Base-by-base conservation (phyloP, 2,888 invertebrate species). In the Aspidapion aeneum region DNA sequence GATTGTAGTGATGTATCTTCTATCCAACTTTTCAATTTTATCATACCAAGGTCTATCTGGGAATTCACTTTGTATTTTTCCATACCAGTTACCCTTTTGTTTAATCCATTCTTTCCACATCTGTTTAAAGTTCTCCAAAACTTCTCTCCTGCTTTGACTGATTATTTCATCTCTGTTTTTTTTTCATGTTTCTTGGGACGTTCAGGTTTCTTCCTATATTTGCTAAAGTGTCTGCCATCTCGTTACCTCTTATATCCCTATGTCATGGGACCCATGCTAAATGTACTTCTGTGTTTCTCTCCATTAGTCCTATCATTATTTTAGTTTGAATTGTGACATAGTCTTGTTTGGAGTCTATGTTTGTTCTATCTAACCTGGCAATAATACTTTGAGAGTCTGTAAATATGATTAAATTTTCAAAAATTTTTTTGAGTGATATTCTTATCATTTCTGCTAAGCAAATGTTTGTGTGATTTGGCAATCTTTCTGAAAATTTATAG, bases 141-240 rank as follows among this genome's bases (percentile, higher is more conserved):
- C 35, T 12, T 35, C 35, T 35, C 35, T 35, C 35, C 12, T 35
- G 3, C 5, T 7, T 12, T 12, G 12, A 35, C 35, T 7, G 5
- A 35, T 35, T 35, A 35, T 35, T 35, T 35, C 35, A 35, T 35
- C 35, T 35, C 35, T 12, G 12, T 3, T 35, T 35, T 35, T 35
- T 12, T n/a, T 12, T 3, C 12, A 49, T 20, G 3, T 21, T 18
- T 18, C 20, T 55, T 55, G 52, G 56, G 12, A 63, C 18, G 1
- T 58, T 62, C 12, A 62, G 18, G 17, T 18, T 19, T 50, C 9
- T 58, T 2, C 35, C 59, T n/a, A 50, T 59, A 35, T 63, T 58
- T 18, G 63, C 59, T 22, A 63, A 48, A 1, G 12, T 59, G 17
- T 59, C 59, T 22, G 58, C 63, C 9, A 21, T 18, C 3, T 52